These are phyloP conservation scores for Saturnia japonica DNA, from an alignment of 2,888 invertebrate species.

Conservation along the genomic window DNA sequence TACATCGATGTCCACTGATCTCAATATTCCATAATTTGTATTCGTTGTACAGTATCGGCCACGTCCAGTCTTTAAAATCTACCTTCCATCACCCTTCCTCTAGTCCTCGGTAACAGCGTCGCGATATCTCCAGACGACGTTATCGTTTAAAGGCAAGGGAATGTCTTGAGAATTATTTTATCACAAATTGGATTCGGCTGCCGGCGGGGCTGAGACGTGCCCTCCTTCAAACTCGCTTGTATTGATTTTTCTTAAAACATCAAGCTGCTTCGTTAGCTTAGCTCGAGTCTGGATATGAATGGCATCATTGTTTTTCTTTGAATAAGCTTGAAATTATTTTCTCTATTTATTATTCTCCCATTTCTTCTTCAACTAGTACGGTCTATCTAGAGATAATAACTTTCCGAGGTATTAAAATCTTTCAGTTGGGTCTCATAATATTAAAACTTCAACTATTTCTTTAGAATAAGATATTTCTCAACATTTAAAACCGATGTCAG, in stretches of 20 bases:
- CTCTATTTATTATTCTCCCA: background rate
- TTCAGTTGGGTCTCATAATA: too few relatives aligned
- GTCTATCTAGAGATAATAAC: too few relatives aligned
- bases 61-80: background rate
- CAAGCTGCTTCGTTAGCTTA: background rate
- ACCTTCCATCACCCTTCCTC: background rate
- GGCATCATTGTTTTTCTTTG: background rate
- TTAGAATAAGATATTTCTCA: too few relatives aligned
- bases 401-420: too few relatives aligned
- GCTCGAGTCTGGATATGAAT: background rate
- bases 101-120: background rate
- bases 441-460: too few relatives aligned
- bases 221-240: conserved; percentile 15
- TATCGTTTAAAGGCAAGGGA: conserved; percentile 13
- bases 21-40: too few relatives aligned
- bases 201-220: conserved; percentile 4
- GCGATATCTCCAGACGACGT: conserved; percentile 23
- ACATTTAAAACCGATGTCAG: too few relatives aligned
- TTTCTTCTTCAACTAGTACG: too few relatives aligned
- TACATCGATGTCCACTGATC: too few relatives aligned
- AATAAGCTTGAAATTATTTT: background rate
- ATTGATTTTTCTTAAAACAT: conserved; percentile 29
- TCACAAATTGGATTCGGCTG: conserved; percentile 29
- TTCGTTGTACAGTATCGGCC: background rate
- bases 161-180: conserved; percentile 33